Evolutionary conservation across 2,113 vertebrate genomes (phyloP).

Genomic region (Etheostoma spectabile): DNA sequence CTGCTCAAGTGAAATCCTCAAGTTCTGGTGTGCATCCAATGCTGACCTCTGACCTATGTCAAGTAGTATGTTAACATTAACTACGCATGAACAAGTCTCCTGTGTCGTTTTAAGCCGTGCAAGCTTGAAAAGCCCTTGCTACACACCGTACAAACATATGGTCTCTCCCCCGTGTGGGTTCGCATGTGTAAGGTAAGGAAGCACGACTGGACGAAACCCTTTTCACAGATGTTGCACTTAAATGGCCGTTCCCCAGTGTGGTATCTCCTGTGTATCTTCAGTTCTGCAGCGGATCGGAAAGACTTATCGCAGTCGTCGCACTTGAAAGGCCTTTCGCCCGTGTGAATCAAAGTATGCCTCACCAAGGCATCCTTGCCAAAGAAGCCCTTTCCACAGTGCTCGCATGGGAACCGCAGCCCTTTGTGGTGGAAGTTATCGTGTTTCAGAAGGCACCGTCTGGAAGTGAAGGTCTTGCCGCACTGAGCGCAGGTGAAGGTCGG

Average conservation of each 20-base stretch:
- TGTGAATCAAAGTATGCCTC: constrained; percentile 79
- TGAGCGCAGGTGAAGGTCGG: constrained; percentile 66
- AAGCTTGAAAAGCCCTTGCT: constrained; percentile 78
- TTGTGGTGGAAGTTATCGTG: constrained; percentile 81
- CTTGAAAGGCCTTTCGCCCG: constrained; percentile 78
- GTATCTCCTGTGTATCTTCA: constrained; percentile 78
- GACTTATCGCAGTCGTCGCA: constrained; percentile 80
- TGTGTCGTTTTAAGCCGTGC: constrained; percentile 79
- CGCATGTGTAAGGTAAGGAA: constrained; percentile 81
- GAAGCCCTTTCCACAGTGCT: constrained; percentile 80
- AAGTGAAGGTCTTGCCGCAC: constrained; percentile 76
- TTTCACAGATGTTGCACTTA: constrained; percentile 77
- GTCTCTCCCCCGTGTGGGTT: constrained; percentile 79
- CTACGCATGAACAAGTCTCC: constrained; percentile 77
- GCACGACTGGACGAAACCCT: constrained; percentile 80
- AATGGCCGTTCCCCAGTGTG: constrained; percentile 79
- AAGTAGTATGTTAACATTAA: background rate
- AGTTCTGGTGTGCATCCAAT: background rate
- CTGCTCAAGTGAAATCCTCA: background rate
- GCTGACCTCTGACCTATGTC: background rate
- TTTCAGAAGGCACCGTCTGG: constrained; percentile 72
- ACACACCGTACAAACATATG: constrained; percentile 73
- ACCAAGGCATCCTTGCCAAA: constrained; percentile 78
- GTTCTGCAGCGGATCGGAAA: constrained; percentile 72
- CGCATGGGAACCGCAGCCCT: constrained; percentile 74